Evolutionary conservation across 2,888 invertebrate genomes (phyloP), one percentile per base, ranked within the genome.

Genomic region (Morpho deidamia): DNA sequence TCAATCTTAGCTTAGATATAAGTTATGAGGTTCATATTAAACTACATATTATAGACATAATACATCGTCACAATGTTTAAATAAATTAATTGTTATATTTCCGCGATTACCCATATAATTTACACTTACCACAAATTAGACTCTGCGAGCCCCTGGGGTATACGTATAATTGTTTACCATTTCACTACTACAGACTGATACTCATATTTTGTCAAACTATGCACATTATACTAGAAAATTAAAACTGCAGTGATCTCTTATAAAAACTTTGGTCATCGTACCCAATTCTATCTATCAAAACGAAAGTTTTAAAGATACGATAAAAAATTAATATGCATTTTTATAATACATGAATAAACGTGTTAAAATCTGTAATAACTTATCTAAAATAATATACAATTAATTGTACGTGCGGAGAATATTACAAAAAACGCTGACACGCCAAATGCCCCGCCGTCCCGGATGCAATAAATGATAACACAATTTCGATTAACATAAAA

Each of bases 381-480:
- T 59, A 53, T 50, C 50, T 37, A 12, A 23, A 47, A 32, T 10
- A 39, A 32, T 10, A 37, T 39, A 47, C 23, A 10, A 43, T 23
- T 35, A 10, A 43, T 23, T 35, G 40, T 44, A 51, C 54, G 47
- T 52, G 43, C 46, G 35, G 45, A 50, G 37, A 14, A 37, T n/a
- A 43, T 48, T 43, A 43, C 39, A 46, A 52, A 44, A 47, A 45
- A 51, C 44, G 51, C 48, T 49, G 55, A 48, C 48, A 38, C 49
- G 41, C 52, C 49, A 53, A 53, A 56, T 42, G 51, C 46, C 52
- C 51, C 59, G 45, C 51, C 59, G 45, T 58, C 58, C 58, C 59
- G 64, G 63, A 64, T 63, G 63, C 58, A 40, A 52, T 51, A 45
- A 57, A 48, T 55, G 63, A 63, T 61, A 63, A 61, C 46, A 51